These are phyloP conservation scores for Agonopterix arenella DNA, from an alignment of 2,888 invertebrate genomes.

Conservation along the genomic window DNA sequence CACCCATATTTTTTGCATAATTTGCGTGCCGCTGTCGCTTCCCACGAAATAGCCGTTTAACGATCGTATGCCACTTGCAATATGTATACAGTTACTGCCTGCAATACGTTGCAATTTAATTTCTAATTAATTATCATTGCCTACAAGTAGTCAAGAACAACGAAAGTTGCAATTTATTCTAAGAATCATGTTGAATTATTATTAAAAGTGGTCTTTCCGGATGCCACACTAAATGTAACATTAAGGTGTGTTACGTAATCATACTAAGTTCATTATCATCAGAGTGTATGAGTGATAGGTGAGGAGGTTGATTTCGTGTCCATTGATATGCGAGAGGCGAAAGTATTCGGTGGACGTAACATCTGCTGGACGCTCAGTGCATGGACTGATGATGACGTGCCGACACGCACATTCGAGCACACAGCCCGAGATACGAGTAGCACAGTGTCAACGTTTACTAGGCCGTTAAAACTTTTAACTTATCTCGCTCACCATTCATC, in stretches of 20 bases:
- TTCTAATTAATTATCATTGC: background rate
- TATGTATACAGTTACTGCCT: background rate
- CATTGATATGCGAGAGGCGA: slow-evolving; percentile 24
- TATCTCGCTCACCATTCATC: too few species aligned
- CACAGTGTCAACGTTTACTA: too few species aligned
- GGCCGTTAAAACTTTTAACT: too few species aligned
- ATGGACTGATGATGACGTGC: background rate
- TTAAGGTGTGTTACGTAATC: slow-evolving; percentile 10
- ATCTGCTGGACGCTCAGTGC: slow-evolving; percentile 8
- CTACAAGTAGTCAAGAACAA: background rate
- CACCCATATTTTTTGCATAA: background rate
- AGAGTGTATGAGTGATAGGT: slow-evolving; percentile 11
- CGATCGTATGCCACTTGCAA: background rate
- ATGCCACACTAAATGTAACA: background rate
- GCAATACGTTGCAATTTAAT: background rate
- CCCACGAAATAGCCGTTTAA: slow-evolving; percentile 1
- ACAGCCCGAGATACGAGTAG: background rate
- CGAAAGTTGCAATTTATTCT: background rate
- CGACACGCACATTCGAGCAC: background rate
- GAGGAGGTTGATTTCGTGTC: slow-evolving; percentile 18
- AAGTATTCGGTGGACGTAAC: slow-evolving; percentile 22
- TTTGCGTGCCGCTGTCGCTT: background rate
- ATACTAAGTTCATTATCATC: slow-evolving; percentile 14
- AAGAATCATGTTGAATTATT: background rate
- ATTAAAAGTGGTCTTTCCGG: background rate